Percentiles rank a stretch among this genome's conserved stretches.
These are phyloP conservation scores for Sylvilagus floridanus DNA, from an alignment of 2,797 vertebrate species.

Conservation along the genomic window DNA sequence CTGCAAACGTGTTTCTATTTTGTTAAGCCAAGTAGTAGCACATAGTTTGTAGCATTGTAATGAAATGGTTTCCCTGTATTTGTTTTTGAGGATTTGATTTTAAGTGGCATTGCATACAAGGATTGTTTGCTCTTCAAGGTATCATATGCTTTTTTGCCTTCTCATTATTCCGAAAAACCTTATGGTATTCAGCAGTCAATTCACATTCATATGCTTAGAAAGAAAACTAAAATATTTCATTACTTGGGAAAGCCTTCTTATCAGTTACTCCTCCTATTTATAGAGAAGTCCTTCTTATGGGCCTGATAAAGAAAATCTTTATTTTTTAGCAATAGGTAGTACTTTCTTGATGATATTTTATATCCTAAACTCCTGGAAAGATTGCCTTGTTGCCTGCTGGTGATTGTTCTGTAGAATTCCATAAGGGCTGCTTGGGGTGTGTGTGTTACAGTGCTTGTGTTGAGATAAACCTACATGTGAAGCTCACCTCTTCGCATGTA, in stretches of 20 bases:
- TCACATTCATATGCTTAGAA: constrained; percentile 47
- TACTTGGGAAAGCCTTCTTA: constrained; percentile 18
- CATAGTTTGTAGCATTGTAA: constrained; percentile 6
- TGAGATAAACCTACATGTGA: not conserved
- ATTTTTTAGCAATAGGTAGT: not conserved
- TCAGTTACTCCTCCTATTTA: not conserved
- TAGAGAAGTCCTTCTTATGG: constrained; percentile 2
- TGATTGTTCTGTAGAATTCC: constrained; percentile 82
- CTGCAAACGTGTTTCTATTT: constrained; percentile 29
- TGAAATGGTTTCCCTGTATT: constrained; percentile 81
- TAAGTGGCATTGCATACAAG: constrained; percentile 93
- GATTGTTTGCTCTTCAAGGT: constrained; percentile 92
- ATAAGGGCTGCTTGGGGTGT: constrained; percentile 78
- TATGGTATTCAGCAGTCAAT: constrained; percentile 83
- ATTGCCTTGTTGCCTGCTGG: not conserved
- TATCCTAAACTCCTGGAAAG: constrained; percentile 35
- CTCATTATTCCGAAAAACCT: constrained; percentile 70
- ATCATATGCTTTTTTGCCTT: constrained; percentile 78
- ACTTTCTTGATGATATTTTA: constrained; percentile 29
- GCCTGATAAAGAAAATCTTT: constrained; percentile 18
- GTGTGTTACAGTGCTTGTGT: constrained; percentile 64
- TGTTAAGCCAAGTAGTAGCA: constrained; percentile 51
- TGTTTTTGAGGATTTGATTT: constrained; percentile 94
- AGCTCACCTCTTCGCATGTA: not conserved
- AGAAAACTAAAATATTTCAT: constrained; percentile 14